Evolutionary conservation across 2,888 invertebrate species (phyloP).

Genomic region (Arge pagana): DNA sequence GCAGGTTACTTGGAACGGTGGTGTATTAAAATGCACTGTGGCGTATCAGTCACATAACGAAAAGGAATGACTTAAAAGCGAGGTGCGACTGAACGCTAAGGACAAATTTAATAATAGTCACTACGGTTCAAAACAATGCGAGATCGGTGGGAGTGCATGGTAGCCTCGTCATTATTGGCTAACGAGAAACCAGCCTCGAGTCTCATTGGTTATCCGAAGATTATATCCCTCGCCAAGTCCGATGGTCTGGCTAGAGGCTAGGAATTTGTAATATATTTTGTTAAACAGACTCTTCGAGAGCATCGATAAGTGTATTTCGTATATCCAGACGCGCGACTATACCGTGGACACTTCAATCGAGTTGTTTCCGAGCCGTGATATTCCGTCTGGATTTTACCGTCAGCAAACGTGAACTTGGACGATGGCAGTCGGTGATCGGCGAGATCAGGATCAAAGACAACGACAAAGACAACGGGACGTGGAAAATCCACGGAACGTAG

Average conservation of each 20-base stretch:
- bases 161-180: conserved; percentile 3
- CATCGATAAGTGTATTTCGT: too few relatives aligned
- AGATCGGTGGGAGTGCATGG: conserved; percentile 18
- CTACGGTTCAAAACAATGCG: background rate
- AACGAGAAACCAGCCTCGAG: background rate
- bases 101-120: conserved; percentile 24
- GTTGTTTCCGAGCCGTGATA: too few relatives aligned
- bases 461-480: too few relatives aligned
- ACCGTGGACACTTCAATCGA: too few relatives aligned
- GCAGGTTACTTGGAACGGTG: background rate
- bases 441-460: too few relatives aligned
- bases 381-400: too few relatives aligned
- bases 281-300: too few relatives aligned
- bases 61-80: conserved; percentile 1
- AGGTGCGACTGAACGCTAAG: conserved; percentile 12
- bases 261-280: conserved; percentile 7
- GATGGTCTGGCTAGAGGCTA: background rate
- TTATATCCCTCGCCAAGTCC: background rate
- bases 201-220: conserved; percentile 2
- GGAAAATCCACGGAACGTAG: too few relatives aligned
- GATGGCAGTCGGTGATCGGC: too few relatives aligned
- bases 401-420: too few relatives aligned
- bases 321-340: too few relatives aligned
- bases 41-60: conserved; percentile 10
- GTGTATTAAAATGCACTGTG: conserved; percentile 1